A percentile compares a stretch with the other conserved stretches of the same genome.
Conservation (phyloP, 2,113 vertebrate genomes). For the Engraulis encrasicolus region DNA sequence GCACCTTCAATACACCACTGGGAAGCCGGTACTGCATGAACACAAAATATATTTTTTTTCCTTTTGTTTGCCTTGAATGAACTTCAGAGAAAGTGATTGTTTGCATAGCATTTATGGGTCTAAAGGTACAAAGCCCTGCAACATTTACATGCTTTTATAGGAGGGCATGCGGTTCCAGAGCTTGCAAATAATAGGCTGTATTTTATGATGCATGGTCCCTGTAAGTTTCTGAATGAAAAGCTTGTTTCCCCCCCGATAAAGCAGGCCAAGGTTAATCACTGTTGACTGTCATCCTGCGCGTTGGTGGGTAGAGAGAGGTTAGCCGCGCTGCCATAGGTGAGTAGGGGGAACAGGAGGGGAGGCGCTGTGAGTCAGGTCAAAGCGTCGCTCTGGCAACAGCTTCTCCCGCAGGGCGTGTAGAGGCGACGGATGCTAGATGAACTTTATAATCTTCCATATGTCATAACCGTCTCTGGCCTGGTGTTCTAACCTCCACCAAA, state of each 20-base stretch:
- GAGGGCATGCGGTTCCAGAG: background rate
- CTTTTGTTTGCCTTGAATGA: background rate
- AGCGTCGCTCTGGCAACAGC: background rate
- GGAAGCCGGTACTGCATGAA: background rate
- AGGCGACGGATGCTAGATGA: background rate
- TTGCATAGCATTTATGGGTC: background rate
- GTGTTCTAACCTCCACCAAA: background rate
- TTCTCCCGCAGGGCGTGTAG: background rate
- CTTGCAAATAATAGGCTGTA: background rate
- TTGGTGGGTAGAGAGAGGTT: background rate
- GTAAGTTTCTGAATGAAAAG: background rate
- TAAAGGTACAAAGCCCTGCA: background rate
- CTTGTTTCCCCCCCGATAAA: background rate
- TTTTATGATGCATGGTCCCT: background rate
- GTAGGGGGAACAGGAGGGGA: background rate
- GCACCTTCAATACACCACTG: background rate
- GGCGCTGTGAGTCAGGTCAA: background rate
- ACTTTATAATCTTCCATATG: background rate
- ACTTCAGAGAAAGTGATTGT: background rate
- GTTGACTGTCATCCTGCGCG: background rate
- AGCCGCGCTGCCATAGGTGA: background rate
- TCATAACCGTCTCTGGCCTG: background rate
- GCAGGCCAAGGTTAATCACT: constrained; percentile 8
- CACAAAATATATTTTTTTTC: background rate
- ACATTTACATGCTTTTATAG: too few relatives aligned